Evolutionary conservation across 2,113 vertebrate species (phyloP).

Genomic region (Gobius niger): DNA sequence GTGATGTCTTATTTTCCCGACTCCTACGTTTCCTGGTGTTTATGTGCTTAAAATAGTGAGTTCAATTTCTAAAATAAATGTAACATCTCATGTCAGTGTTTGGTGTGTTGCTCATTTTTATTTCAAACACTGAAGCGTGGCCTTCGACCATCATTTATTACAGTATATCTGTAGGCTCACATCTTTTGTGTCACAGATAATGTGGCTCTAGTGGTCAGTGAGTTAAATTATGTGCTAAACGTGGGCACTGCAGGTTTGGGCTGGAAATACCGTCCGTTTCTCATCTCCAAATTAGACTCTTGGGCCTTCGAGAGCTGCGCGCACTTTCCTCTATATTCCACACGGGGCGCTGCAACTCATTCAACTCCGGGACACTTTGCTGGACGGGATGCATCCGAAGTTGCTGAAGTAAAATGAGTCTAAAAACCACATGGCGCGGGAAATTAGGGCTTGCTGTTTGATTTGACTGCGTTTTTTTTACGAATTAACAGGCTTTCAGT

Average conservation of each 20-base stretch:
- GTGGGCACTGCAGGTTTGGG: conserved; percentile 46
- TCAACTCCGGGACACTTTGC: conserved; percentile 24
- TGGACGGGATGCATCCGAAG: conserved; percentile 40
- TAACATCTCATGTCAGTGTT: too few species aligned
- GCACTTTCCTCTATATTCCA: conserved; percentile 32
- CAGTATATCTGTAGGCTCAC: not conserved
- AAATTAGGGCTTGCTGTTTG: conserved; percentile 10
- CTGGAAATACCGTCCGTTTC: conserved; percentile 10
- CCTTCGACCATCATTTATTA: not conserved
- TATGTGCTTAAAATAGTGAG: too few species aligned
- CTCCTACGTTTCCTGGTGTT: too few species aligned
- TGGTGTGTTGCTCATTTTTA: too few species aligned
- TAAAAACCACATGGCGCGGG: not conserved
- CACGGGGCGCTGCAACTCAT: conserved; percentile 68
- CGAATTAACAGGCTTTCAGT: conserved; percentile 32
- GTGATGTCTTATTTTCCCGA: too few species aligned
- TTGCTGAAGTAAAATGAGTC: conserved; percentile 24
- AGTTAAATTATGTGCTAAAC: conserved; percentile 50
- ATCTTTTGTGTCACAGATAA: not conserved
- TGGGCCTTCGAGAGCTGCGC: conserved; percentile 33
- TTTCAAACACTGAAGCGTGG: not conserved
- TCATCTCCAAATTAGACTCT: conserved; percentile 58
- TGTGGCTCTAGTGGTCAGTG: conserved; percentile 34
- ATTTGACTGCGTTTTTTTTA: conserved; percentile 16
- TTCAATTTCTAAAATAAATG: too few species aligned